Evolutionary conservation across 2,797 vertebrate genomes (phyloP).

Genomic region (Hemitrygon akajei): DNA sequence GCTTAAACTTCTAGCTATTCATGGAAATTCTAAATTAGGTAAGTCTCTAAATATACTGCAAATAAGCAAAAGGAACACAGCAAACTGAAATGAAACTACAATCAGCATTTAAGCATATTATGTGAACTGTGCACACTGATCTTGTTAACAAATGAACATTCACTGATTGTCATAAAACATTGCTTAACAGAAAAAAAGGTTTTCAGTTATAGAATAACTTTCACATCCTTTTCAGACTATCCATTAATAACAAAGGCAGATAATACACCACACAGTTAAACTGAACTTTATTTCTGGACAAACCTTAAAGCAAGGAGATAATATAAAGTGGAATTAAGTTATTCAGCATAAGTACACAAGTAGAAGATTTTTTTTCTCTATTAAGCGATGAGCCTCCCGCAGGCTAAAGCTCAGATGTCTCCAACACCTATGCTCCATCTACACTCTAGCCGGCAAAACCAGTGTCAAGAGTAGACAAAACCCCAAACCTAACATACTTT

Average conservation of each 20-base stretch:
- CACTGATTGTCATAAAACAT: neutral
- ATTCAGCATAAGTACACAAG: neutral
- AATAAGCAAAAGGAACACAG: neutral
- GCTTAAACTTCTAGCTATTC: neutral
- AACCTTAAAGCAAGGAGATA: neutral
- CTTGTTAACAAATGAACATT: neutral
- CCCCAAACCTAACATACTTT: too few species aligned
- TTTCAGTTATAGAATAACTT: too few species aligned
- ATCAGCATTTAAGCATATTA: neutral
- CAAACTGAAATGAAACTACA: neutral
- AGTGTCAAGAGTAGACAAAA: too few species aligned
- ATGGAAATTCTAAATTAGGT: neutral
- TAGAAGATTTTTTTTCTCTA: neutral
- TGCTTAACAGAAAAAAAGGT: too few species aligned
- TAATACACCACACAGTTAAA: neutral
- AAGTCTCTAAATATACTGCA: neutral
- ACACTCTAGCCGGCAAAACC: too few species aligned
- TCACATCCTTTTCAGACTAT: too few species aligned
- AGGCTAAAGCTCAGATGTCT: too few species aligned
- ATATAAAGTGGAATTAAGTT: neutral
- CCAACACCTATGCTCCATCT: too few species aligned
- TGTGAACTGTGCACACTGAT: neutral
- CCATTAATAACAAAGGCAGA: neutral
- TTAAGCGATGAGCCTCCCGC: too few species aligned
- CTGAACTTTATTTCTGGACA: neutral